phyloP scores from a whole-genome alignment of 2,888 invertebrate genomes.

The Rotaria sp. region DNA sequence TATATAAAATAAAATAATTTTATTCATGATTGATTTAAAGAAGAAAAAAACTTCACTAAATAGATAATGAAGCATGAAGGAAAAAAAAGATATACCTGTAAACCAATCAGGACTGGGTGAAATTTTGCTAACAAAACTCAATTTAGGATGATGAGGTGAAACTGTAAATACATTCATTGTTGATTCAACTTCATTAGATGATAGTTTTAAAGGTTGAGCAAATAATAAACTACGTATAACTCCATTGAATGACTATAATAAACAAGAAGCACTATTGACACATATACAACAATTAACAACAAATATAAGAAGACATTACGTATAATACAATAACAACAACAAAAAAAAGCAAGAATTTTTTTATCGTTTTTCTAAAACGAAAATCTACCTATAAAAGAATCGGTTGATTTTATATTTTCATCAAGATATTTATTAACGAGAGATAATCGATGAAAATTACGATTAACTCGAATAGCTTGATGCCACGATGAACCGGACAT shows the following conservation, averaged over 20 bases:
- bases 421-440: neutral
- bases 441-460: neutral
- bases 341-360: no score
- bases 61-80: neutral
- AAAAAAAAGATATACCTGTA: constrained; percentile 62
- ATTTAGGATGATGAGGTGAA: constrained; percentile 72
- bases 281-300: neutral
- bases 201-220: constrained; percentile 34
- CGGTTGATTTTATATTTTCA: neutral
- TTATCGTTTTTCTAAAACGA: neutral
- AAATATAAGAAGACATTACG: neutral
- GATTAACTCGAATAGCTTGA: constrained; percentile 1
- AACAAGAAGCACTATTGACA: neutral
- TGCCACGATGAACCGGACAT: neutral
- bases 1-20: neutral
- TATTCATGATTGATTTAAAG: neutral
- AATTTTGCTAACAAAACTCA: constrained; percentile 88
- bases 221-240: constrained; percentile 34
- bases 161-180: constrained; percentile 31
- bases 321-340: neutral
- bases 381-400: constrained; percentile 9
- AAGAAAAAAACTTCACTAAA: neutral
- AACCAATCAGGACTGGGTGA: constrained; percentile 97
- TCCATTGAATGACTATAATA: constrained; percentile 35
- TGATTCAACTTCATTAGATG: constrained; percentile 31